Conservation (phyloP, 2,797 vertebrate genomes). For the Alca torda region DNA sequence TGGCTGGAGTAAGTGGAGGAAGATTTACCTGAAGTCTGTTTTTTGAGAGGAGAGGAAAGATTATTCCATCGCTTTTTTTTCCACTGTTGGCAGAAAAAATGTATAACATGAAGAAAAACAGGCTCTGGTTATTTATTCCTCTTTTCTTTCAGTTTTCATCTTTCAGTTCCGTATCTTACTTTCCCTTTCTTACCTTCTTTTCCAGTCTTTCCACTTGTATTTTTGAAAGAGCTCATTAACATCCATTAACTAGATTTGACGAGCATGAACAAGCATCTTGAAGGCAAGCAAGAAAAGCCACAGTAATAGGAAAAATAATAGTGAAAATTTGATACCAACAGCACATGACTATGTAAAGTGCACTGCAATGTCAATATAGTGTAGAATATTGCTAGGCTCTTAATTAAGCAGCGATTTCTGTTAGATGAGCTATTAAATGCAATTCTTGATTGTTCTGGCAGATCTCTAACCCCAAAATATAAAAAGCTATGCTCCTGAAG, state of each 20-base stretch:
- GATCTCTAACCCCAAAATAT: background rate
- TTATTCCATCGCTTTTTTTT: background rate
- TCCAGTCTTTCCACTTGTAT: background rate
- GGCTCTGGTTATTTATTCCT: background rate
- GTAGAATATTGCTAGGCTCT: background rate
- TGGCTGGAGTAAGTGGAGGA: background rate
- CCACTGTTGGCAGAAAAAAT: background rate
- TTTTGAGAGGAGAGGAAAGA: background rate
- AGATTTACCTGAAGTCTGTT: background rate
- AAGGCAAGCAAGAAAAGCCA: background rate
- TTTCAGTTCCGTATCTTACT: background rate
- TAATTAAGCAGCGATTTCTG: slow-evolving; percentile 9
- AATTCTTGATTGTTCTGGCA: background rate
- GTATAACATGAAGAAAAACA: fast-evolving
- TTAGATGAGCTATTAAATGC: background rate
- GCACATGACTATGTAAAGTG: background rate
- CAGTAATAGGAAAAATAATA: background rate
- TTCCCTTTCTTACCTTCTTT: background rate
- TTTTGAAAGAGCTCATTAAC: slow-evolving; percentile 13
- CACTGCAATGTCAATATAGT: background rate
- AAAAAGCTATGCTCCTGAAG: background rate
- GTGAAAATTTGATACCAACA: background rate
- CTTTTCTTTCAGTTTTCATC: background rate
- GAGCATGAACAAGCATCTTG: background rate
- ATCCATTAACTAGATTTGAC: background rate